Evolutionary conservation across 2,888 invertebrate genomes (phyloP).

Genomic region (Pharmacophagus antenor): DNA sequence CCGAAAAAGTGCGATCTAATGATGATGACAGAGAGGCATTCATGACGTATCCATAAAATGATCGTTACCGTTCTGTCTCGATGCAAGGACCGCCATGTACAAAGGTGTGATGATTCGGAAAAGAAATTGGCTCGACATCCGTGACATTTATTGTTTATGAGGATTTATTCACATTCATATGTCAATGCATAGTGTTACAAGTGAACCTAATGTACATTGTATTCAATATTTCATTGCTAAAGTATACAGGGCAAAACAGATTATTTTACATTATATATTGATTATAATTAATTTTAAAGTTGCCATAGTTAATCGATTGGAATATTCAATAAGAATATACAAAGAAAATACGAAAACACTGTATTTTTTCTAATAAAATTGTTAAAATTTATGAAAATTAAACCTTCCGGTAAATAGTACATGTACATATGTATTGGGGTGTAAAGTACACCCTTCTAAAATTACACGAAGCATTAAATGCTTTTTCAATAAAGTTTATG

Average conservation of each 20-base stretch:
- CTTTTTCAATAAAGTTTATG: slow-evolving; percentile 63
- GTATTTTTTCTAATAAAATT: slow-evolving; percentile 34
- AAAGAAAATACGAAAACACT: slow-evolving; percentile 47
- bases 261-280: slow-evolving; percentile 72
- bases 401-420: slow-evolving; percentile 31
- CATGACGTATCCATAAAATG: slow-evolving; percentile 79
- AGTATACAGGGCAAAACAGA: slow-evolving; percentile 81
- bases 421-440: slow-evolving; percentile 51
- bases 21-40: slow-evolving; percentile 79
- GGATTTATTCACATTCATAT: slow-evolving; percentile 79
- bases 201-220: slow-evolving; percentile 73
- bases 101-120: slow-evolving; percentile 65
- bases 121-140: slow-evolving; percentile 68
- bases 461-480: slow-evolving; percentile 71
- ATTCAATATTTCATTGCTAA: slow-evolving; percentile 70
- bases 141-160: slow-evolving; percentile 62
- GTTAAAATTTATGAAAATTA: slow-evolving; percentile 39
- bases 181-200: slow-evolving; percentile 71
- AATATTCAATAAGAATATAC: slow-evolving; percentile 58
- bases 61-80: slow-evolving; percentile 77
- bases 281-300: slow-evolving; percentile 77
- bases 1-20: slow-evolving; percentile 74
- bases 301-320: slow-evolving; percentile 76
- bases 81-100: slow-evolving; percentile 72
- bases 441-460: slow-evolving; percentile 56